A percentile compares a stretch with the other conserved stretches of the same genome.
Conservation (phyloP, 2,113 vertebrate genomes). For the Thryonomys swinderianus region DNA sequence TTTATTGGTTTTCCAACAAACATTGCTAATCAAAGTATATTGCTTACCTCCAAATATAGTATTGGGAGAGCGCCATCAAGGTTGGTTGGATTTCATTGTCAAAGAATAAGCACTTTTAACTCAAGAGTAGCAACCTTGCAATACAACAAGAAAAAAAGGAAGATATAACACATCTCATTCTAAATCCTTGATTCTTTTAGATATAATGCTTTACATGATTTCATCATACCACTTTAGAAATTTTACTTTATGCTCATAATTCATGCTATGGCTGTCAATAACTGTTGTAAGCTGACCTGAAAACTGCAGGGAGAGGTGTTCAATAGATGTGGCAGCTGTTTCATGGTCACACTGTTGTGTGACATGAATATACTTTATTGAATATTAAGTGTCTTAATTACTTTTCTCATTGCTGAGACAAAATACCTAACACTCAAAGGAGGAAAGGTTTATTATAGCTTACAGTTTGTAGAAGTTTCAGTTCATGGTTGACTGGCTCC, state of each 20-base stretch:
- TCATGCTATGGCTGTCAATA: neutral
- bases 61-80: neutral
- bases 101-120: neutral
- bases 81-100: neutral
- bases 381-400: neutral
- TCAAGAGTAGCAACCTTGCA: neutral
- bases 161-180: neutral
- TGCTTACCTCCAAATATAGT: neutral
- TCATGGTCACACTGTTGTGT: neutral
- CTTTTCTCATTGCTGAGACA: neutral
- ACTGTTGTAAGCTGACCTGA: neutral
- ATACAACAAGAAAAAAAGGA: neutral
- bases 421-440: neutral
- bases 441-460: neutral
- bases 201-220: neutral
- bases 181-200: neutral
- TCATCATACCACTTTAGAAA: constrained; percentile 3
- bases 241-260: neutral
- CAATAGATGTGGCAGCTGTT: neutral
- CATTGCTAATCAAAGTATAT: neutral
- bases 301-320: neutral
- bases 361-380: neutral
- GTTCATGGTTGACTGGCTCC: neutral
- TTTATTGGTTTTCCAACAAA: neutral
- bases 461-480: neutral